Conservation (phyloP, 1,140 invertebrate species). For the Aphis craccivora region DNA sequence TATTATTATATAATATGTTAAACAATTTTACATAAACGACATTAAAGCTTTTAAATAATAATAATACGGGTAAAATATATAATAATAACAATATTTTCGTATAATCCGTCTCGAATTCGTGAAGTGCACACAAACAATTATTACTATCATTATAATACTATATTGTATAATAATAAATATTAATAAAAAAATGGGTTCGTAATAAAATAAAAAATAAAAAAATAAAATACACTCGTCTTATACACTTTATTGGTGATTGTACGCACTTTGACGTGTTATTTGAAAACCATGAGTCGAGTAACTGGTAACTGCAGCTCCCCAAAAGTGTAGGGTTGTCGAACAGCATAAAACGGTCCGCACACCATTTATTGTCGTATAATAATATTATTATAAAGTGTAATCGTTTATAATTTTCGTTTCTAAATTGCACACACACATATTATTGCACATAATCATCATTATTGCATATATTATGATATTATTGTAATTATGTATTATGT, state of each 20-base stretch:
- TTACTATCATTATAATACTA: background rate
- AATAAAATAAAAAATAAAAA: too few relatives aligned
- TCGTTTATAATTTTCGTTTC: background rate
- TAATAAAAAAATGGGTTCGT: constrained; percentile 3
- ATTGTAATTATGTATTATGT: background rate
- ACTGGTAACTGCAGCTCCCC: too few relatives aligned
- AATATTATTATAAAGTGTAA: background rate
- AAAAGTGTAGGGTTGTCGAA: background rate
- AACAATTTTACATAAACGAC: constrained; percentile 35
- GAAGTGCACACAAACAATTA: background rate
- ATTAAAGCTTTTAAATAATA: background rate
- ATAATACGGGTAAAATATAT: background rate
- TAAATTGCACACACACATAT: background rate
- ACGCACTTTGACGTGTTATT: background rate
- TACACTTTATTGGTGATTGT: background rate
- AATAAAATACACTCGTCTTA: background rate
- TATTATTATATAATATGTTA: constrained; percentile 43
- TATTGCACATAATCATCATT: background rate
- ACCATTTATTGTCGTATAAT: background rate
- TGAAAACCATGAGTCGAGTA: background rate
- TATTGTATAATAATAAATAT: constrained; percentile 15
- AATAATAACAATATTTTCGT: constrained; percentile 29
- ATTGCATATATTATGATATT: background rate
- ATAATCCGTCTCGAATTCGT: background rate
- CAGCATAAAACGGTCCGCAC: background rate